phyloP scores from a whole-genome alignment of 2,888 invertebrate genomes.

The Leucophenga montana region DNA sequence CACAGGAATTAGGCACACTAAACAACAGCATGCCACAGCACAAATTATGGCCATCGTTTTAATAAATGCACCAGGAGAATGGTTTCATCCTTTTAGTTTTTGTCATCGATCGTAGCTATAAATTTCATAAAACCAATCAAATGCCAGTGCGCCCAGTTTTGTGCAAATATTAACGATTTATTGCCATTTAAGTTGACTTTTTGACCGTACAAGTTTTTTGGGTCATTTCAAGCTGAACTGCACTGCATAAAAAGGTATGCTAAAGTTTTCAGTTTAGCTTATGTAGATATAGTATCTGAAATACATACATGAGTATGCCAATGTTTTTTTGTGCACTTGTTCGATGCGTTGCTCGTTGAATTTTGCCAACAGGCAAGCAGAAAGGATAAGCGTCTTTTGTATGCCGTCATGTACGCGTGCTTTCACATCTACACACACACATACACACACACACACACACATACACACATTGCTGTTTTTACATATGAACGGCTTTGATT shows the following conservation, averaged over 20 bases:
- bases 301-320: neutral
- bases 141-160: conserved; percentile 5
- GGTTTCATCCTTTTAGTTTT: no score
- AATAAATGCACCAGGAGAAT: no score
- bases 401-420: conserved; percentile 28
- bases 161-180: conserved; percentile 43
- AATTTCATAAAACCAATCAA: conserved; percentile 15
- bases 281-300: no score
- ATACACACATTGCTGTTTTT: conserved; percentile 48
- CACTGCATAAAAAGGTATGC: neutral
- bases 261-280: neutral
- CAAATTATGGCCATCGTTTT: no score
- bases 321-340: neutral
- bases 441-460: conserved; percentile 29
- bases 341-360: conserved; percentile 21
- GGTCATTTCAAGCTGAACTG: conserved; percentile 33
- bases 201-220: conserved; percentile 43
- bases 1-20: no score
- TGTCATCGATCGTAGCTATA: neutral
- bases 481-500: conserved; percentile 57
- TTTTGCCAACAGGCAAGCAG: conserved; percentile 5
- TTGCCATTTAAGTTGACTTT: conserved; percentile 49
- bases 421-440: conserved; percentile 41
- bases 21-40: no score
- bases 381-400: conserved; percentile 33